Evolutionary conservation across 2,888 invertebrate species (phyloP).

Genomic region (Ophion obscuratus): DNA sequence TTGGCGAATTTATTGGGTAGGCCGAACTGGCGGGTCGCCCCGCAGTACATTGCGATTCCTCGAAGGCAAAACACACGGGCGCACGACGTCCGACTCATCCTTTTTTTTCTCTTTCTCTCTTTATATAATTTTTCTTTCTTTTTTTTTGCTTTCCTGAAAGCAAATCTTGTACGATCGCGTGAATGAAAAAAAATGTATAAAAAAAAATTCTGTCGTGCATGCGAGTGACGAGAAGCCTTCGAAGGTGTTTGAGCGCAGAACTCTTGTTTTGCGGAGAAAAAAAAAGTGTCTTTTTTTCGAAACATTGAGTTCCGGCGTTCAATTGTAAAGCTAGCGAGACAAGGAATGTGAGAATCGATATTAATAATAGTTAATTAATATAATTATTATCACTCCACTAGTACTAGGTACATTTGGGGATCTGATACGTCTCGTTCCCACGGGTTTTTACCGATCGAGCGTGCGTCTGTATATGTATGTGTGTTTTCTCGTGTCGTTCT

Average conservation of each 20-base stretch:
- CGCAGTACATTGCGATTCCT: conserved; percentile 80
- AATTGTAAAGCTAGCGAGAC: conserved; percentile 65
- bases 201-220: conserved; percentile 43
- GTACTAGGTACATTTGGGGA: conserved; percentile 79
- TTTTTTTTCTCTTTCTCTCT: conserved; percentile 22
- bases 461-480: conserved; percentile 5
- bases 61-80: conserved; percentile 74
- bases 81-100: conserved; percentile 58
- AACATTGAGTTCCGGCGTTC: conserved; percentile 28
- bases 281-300: conserved; percentile 24
- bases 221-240: conserved; percentile 49
- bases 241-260: conserved; percentile 35
- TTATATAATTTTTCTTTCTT: conserved; percentile 32
- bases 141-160: conserved; percentile 32
- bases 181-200: conserved; percentile 29
- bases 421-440: conserved; percentile 36
- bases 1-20: conserved; percentile 81
- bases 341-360: conserved; percentile 62
- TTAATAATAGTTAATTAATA: conserved; percentile 72
- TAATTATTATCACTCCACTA: conserved; percentile 81
- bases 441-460: conserved; percentile 41
- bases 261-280: conserved; percentile 19
- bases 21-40: conserved; percentile 77
- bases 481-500: conserved; percentile 29
- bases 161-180: conserved; percentile 58